Conservation (phyloP, 2,888 invertebrate genomes). For the Nomada fabriciana region DNA sequence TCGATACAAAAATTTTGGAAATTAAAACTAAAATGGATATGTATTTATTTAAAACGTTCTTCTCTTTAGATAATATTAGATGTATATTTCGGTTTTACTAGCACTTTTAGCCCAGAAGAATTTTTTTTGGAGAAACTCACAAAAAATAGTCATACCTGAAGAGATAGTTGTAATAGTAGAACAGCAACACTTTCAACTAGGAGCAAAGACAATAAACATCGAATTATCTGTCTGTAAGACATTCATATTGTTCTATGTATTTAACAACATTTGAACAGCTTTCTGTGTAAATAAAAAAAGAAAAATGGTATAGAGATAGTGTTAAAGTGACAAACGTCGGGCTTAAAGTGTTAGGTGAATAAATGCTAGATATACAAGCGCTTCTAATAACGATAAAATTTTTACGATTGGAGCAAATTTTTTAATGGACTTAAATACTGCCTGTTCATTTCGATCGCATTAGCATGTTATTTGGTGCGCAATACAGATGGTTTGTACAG, state of each 20-base stretch:
- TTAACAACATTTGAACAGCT: slow-evolving; percentile 38
- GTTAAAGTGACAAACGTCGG: slow-evolving; percentile 33
- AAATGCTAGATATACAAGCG: slow-evolving; percentile 24
- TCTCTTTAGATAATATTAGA: slow-evolving; percentile 7
- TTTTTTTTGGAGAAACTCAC: neutral
- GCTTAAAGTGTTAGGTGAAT: slow-evolving; percentile 60
- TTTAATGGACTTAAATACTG: slow-evolving; percentile 20
- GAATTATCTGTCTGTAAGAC: slow-evolving; percentile 42
- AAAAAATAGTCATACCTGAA: neutral
- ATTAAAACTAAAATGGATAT: slow-evolving; percentile 4
- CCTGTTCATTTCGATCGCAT: slow-evolving; percentile 29
- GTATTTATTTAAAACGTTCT: slow-evolving; percentile 27
- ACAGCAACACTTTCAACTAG: slow-evolving; percentile 37
- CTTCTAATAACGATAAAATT: slow-evolving; percentile 36
- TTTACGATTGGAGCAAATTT: slow-evolving; percentile 10
- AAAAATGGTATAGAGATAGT: slow-evolving; percentile 5
- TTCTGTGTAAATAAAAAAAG: slow-evolving; percentile 54
- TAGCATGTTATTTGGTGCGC: slow-evolving; percentile 61
- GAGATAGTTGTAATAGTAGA: slow-evolving; percentile 11
- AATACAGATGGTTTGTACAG: slow-evolving; percentile 55
- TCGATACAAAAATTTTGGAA: slow-evolving; percentile 27
- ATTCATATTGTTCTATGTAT: slow-evolving; percentile 36
- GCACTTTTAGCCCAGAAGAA: slow-evolving; percentile 58
- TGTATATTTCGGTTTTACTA: slow-evolving; percentile 33
- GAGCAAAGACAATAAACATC: slow-evolving; percentile 54